Evolutionary conservation across 2,888 invertebrate genomes (phyloP), one percentile per base, ranked within the genome.

Genomic region (Trachelus stipa): DNA sequence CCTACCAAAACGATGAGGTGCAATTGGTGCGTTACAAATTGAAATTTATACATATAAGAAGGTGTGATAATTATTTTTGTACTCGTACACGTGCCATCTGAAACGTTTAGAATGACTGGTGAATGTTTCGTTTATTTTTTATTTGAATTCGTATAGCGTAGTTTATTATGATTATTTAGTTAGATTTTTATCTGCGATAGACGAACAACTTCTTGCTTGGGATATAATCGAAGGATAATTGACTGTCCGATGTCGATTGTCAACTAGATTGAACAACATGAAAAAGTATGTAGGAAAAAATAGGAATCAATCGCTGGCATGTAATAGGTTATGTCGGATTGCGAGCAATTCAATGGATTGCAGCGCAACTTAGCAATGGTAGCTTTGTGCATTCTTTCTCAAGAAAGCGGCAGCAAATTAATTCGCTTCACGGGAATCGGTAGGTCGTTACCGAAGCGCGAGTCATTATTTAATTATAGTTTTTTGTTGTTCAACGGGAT

Each of bases 331-430:
- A 40, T 40, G 40, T 40, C 40, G 40, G 2, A 40, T 40, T 23
- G 40, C 40, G 40, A 40, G 40, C 40, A 40, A 40, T 40, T 40
- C 40, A 40, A 23, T 40, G 40, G 40, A 40, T 40, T 23, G 15
- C 40, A 40, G 15, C 15, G 40, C 40, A 23, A 40, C 40, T 40
- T 15, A 23, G 40, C 40, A 40, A 40, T 40, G 2, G 40, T 15
- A 23, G 31, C 71, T 71, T 12, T 31, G 78, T 71, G 69, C 79
- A 81, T 83, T 84, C 79, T 81, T 82, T 77, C 74, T 74, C 78
- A 78, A 83, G 84, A 80, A 81, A 83, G 79, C 81, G 79, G 81
- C 30, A 77, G 81, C n/a, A 78, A 81, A 82, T 84, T 80, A 80
- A 83, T 82, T 78, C 75, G 34, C 74, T 56, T 56, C 56, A 56